A percentile compares a stretch with the other conserved stretches of the same genome.
Evolutionary conservation across 2,113 vertebrate species (phyloP).

Genomic region (Xenopus laevis): DNA sequence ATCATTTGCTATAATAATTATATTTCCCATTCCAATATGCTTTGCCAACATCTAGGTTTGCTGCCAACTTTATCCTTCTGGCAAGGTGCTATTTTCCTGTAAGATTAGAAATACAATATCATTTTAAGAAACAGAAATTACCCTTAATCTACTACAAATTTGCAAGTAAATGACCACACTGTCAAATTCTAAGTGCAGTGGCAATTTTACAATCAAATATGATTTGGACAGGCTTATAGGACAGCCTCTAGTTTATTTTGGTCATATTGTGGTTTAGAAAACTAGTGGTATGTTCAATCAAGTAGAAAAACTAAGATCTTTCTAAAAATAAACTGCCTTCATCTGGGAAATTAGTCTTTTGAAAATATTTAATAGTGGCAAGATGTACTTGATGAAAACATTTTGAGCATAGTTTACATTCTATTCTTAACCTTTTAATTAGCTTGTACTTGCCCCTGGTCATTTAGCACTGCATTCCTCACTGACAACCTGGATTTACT

Average conservation of each 20-base stretch:
- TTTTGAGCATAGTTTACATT: constrained; percentile 60
- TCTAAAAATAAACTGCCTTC: constrained; percentile 52
- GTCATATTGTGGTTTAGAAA: too few species aligned
- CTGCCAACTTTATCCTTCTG: background rate
- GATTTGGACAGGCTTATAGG: too few species aligned
- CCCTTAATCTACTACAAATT: too few species aligned
- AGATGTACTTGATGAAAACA: constrained; percentile 50
- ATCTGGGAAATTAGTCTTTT: constrained; percentile 53
- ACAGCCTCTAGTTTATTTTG: too few species aligned
- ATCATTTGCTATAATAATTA: too few species aligned
- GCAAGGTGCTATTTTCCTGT: background rate
- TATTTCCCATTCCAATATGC: background rate
- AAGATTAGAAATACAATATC: background rate
- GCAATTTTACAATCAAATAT: too few species aligned
- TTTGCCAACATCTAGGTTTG: background rate
- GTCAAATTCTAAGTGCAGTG: too few species aligned
- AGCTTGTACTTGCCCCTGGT: constrained; percentile 54
- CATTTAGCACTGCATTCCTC: constrained; percentile 56
- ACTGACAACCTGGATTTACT: constrained; percentile 50
- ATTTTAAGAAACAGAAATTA: too few species aligned
- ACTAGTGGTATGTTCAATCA: too few species aligned
- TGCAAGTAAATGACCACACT: too few species aligned
- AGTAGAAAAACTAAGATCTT: background rate
- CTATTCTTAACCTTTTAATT: constrained; percentile 54
- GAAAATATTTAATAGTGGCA: constrained; percentile 54